Conservation (phyloP, 2,888 invertebrate species). For the Smittia aterrima region DNA sequence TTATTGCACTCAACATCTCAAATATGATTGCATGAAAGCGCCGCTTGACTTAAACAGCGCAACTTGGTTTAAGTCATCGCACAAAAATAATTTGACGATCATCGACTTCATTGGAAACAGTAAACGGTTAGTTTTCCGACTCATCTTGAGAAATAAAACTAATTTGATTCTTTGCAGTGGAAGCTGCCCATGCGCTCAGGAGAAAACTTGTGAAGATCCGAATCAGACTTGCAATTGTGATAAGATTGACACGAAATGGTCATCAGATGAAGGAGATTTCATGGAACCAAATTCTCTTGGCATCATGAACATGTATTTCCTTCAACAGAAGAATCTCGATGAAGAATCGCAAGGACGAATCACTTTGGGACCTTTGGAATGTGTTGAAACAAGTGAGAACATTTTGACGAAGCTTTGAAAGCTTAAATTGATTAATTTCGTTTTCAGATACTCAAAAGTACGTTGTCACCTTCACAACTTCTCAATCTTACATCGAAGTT, state of each 20-base stretch:
- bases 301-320: slow-evolving; percentile 85
- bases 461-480: slow-evolving; percentile 90
- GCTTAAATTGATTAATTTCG: too few relatives aligned
- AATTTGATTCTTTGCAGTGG: slow-evolving; percentile 55
- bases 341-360: slow-evolving; percentile 83
- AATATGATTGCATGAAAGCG: slow-evolving; percentile 86
- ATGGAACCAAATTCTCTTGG: slow-evolving; percentile 78
- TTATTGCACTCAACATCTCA: slow-evolving; percentile 84
- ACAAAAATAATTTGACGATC: slow-evolving; percentile 70
- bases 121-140: slow-evolving; percentile 66
- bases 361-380: slow-evolving; percentile 86
- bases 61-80: slow-evolving; percentile 85
- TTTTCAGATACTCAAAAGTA: slow-evolving; percentile 81
- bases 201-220: slow-evolving; percentile 77
- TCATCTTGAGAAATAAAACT: too few relatives aligned
- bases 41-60: slow-evolving; percentile 82
- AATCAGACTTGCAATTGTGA: slow-evolving; percentile 90
- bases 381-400: slow-evolving; percentile 87
- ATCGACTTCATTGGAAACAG: slow-evolving; percentile 83
- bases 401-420: too few relatives aligned
- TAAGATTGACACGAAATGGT: slow-evolving; percentile 81
- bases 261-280: slow-evolving; percentile 84
- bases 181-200: slow-evolving; percentile 72
- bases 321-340: slow-evolving; percentile 79
- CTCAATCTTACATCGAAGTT: slow-evolving; percentile 88